Evolutionary conservation across 1,140 invertebrate genomes (phyloP).

Genomic region (Archegozetes longisetosus): DNA sequence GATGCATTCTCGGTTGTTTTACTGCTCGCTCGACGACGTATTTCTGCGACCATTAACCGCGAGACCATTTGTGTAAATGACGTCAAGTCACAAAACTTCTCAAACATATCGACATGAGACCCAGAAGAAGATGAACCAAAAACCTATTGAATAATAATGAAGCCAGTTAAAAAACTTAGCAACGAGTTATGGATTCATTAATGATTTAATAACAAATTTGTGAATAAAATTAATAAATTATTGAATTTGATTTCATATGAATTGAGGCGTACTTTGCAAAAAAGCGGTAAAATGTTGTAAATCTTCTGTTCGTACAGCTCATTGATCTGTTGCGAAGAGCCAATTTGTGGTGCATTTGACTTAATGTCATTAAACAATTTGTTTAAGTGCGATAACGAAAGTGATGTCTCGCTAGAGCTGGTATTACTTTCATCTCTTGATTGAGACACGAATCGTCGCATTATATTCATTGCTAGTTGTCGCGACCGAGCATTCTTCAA

Average conservation of each 20-base stretch:
- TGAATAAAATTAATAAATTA: neutral
- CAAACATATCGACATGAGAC: slow-evolving; percentile 39
- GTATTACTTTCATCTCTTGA: slow-evolving; percentile 6
- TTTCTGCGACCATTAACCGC: slow-evolving; percentile 82
- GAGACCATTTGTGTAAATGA: slow-evolving; percentile 87
- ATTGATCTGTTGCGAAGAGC: slow-evolving; percentile 8
- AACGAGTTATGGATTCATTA: too few relatives aligned
- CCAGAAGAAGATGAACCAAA: neutral
- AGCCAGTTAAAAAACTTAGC: too few relatives aligned
- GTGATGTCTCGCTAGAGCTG: neutral
- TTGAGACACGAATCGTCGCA: slow-evolving; percentile 21
- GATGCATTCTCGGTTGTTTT: slow-evolving; percentile 62
- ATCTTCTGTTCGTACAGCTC: slow-evolving; percentile 77
- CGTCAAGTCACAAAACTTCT: slow-evolving; percentile 83
- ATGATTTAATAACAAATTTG: too few relatives aligned
- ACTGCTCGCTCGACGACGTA: slow-evolving; percentile 77
- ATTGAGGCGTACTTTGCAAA: slow-evolving; percentile 65
- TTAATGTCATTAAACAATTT: slow-evolving; percentile 15
- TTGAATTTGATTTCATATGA: neutral
- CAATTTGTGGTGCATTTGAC: slow-evolving; percentile 3
- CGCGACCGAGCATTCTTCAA: too few relatives aligned
- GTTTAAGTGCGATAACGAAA: slow-evolving; percentile 10
- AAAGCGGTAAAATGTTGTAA: slow-evolving; percentile 93
- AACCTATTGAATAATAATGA: slow-evolving; percentile 7
- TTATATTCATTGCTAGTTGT: slow-evolving; percentile 23